A percentile compares a stretch with the other conserved stretches of the same genome.
phyloP scores from a whole-genome alignment of 2,888 invertebrate species.

The Syrphus vitripennis region DNA sequence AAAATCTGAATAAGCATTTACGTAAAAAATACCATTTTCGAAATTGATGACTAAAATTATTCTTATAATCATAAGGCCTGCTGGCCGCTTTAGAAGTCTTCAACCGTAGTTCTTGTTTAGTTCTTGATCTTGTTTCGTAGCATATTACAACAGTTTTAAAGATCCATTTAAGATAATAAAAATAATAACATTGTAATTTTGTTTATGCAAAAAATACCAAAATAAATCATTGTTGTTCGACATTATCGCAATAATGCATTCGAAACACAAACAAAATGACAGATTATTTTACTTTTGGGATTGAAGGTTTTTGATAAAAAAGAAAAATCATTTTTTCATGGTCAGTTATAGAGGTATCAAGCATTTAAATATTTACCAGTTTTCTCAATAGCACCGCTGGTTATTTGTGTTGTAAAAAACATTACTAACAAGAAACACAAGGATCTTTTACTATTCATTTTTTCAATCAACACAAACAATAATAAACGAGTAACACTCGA shows the following conservation, averaged over 20 bases:
- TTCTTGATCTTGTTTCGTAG: too few relatives aligned
- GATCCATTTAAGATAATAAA: too few relatives aligned
- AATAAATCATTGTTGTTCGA: background rate
- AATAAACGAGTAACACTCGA: background rate
- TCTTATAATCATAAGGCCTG: too few relatives aligned
- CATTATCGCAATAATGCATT: background rate
- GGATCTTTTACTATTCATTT: background rate
- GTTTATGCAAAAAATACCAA: too few relatives aligned
- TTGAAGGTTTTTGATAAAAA: background rate
- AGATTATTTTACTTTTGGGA: background rate
- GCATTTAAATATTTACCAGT: slow-evolving; percentile 49
- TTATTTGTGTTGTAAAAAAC: slow-evolving; percentile 31
- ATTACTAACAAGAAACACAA: slow-evolving; percentile 37
- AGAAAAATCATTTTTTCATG: background rate
- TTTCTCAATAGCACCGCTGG: slow-evolving; percentile 12
- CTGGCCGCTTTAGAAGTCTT: too few relatives aligned
- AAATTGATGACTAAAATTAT: too few relatives aligned
- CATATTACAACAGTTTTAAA: too few relatives aligned
- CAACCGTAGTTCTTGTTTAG: too few relatives aligned
- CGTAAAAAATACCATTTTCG: too few relatives aligned
- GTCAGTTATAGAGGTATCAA: background rate
- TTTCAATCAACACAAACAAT: background rate
- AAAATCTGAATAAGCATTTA: too few relatives aligned
- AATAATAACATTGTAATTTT: too few relatives aligned
- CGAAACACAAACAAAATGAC: background rate